Conservation (phyloP, 2,888 invertebrate species). For the Sympetrum striolatum region DNA sequence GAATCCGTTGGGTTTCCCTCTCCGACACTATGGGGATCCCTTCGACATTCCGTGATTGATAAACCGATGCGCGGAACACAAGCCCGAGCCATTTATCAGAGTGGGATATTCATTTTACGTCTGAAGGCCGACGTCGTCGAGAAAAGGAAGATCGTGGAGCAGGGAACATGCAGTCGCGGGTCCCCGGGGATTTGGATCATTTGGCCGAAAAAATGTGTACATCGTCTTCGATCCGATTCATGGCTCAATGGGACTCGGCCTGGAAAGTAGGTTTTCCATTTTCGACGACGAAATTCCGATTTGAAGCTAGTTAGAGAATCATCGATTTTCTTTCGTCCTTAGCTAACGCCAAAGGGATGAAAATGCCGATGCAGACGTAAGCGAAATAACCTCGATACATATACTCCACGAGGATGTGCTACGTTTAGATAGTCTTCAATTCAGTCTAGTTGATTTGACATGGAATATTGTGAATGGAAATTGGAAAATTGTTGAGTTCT, state of each 20-base stretch:
- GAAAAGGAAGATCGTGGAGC: background rate
- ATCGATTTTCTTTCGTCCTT: background rate
- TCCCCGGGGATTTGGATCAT: background rate
- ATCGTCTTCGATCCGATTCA: background rate
- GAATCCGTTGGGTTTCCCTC: background rate
- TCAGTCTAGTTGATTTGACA: no score
- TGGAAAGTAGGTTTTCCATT: background rate
- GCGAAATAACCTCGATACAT: no score
- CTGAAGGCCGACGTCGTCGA: background rate
- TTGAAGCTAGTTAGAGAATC: background rate
- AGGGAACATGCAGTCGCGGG: background rate
- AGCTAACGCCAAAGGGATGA: background rate
- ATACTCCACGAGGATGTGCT: no score
- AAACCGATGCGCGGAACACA: slow-evolving; percentile 8
- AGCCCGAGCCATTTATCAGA: background rate
- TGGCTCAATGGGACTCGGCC: background rate
- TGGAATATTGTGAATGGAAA: no score
- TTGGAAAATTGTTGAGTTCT: no score
- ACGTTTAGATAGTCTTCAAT: no score
- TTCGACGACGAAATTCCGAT: background rate
- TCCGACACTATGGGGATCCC: background rate
- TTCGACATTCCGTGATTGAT: slow-evolving; percentile 16
- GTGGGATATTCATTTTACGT: slow-evolving; percentile 20
- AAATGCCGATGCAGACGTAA: no score
- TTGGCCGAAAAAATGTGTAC: background rate